Percentiles rank a stretch among this genome's conserved stretches.
Evolutionary conservation across 2,797 vertebrate genomes (phyloP).

Genomic region (Anabacerthia variegaticeps): DNA sequence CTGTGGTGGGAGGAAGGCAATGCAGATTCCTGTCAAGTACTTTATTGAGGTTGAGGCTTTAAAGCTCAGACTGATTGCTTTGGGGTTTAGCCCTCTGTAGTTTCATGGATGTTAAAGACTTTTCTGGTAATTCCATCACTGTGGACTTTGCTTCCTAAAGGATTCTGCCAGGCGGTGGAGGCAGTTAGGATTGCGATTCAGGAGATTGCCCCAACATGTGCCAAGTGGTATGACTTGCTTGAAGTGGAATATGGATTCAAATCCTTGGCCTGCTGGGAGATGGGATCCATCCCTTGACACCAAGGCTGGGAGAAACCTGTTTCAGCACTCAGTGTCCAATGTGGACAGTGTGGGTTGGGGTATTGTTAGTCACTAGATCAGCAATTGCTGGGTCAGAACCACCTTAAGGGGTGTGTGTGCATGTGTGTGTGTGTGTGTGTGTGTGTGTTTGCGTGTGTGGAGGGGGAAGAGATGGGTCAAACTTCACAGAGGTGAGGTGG

Average conservation of each 20-base stretch:
- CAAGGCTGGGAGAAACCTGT: not conserved
- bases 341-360: not conserved
- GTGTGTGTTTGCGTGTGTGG: too few species aligned
- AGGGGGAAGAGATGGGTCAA: too few species aligned
- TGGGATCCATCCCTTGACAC: not conserved
- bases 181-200: not conserved
- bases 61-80: not conserved
- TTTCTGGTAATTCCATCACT: not conserved
- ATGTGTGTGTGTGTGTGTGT: too few species aligned
- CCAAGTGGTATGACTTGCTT: not conserved
- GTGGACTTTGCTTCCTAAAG: not conserved
- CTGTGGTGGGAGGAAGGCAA: not conserved
- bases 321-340: not conserved
- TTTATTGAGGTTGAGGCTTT: not conserved
- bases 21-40: not conserved
- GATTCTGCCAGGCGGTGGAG: not conserved
- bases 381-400: too few species aligned
- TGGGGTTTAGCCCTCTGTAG: not conserved
- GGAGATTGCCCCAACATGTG: rapidly evolving
- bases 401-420: too few species aligned
- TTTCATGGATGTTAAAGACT: not conserved
- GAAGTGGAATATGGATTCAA: not conserved
- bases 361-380: not conserved
- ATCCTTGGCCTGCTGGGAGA: not conserved
- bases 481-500: too few species aligned